These are phyloP conservation scores for Platycercus adscitus DNA, from an alignment of 2,113 vertebrate species.

Conservation along the genomic window DNA sequence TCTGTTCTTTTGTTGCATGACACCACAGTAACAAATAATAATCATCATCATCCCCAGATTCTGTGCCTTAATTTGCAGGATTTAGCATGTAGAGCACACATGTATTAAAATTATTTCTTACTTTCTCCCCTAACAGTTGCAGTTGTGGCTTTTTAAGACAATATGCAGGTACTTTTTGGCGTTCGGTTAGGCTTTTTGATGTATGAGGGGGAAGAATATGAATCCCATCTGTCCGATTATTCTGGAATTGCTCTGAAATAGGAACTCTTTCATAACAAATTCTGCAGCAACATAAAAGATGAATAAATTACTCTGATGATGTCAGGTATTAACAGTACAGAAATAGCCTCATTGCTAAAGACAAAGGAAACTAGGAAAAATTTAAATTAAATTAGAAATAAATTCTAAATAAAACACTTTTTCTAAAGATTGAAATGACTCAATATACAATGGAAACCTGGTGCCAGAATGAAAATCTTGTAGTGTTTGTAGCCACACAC, in stretches of 20 bases:
- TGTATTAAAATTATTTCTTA: conserved; percentile 47
- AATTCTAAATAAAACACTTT: not conserved
- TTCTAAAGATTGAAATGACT: not conserved
- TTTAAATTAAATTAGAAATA: not conserved
- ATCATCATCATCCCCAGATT: not conserved
- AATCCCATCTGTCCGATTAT: not conserved
- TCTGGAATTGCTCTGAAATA: not conserved
- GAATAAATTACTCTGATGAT: not conserved
- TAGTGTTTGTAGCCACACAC: not conserved
- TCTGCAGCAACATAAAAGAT: conserved; percentile 63
- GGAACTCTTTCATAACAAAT: conserved; percentile 67
- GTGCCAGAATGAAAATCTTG: not conserved
- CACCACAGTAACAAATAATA: not conserved
- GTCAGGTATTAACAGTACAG: not conserved
- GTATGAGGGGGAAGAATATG: not conserved
- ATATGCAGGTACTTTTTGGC: conserved; percentile 40
- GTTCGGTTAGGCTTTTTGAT: conserved; percentile 11
- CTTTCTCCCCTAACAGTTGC: conserved; percentile 71
- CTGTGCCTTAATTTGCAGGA: not conserved
- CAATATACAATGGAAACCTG: not conserved
- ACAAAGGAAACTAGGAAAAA: not conserved
- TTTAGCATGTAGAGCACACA: not conserved
- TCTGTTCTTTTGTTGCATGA: not conserved
- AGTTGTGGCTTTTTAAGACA: conserved; percentile 60
- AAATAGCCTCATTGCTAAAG: not conserved